These are phyloP conservation scores for Clivina fossor DNA, from an alignment of 2,888 invertebrate species.

Conservation along the genomic window DNA sequence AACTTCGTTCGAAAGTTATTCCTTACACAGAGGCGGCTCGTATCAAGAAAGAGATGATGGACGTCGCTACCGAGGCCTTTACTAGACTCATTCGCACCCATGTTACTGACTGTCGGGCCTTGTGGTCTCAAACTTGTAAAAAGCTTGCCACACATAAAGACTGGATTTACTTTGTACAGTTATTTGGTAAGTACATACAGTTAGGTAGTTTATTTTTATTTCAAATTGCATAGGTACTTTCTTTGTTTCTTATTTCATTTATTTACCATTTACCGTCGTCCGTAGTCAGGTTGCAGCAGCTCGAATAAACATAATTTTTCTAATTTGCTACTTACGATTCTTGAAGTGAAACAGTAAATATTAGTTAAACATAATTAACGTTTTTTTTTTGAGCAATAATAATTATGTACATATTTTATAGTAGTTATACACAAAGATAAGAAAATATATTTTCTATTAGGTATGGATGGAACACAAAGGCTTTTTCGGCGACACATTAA, in stretches of 20 bases:
- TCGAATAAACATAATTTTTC: too few species aligned
- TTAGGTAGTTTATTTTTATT: constrained; percentile 1
- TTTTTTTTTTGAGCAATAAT: constrained; percentile 18
- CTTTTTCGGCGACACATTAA: constrained; percentile 78
- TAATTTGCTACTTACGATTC: too few species aligned
- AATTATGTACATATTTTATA: background rate
- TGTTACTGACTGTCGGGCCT: constrained; percentile 77
- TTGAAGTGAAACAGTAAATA: too few species aligned
- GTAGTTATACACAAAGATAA: background rate
- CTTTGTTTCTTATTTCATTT: too few species aligned
- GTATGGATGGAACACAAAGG: constrained; percentile 62
- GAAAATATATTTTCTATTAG: constrained; percentile 16
- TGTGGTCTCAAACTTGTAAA: constrained; percentile 86
- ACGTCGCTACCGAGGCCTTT: constrained; percentile 88
- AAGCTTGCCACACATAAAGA: constrained; percentile 85
- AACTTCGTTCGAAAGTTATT: constrained; percentile 68
- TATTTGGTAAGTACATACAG: constrained; percentile 77
- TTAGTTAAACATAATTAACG: too few species aligned
- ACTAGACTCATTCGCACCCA: constrained; percentile 83
- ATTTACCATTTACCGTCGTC: too few species aligned
- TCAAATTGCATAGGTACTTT: background rate
- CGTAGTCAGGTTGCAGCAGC: too few species aligned
- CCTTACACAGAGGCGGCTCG: constrained; percentile 83
- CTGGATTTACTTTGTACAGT: constrained; percentile 84
- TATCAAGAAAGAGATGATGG: constrained; percentile 82